These are phyloP conservation scores for Acropora yongei DNA, from an alignment of 64 coral and sea anemone species.

Conservation along the genomic window DNA sequence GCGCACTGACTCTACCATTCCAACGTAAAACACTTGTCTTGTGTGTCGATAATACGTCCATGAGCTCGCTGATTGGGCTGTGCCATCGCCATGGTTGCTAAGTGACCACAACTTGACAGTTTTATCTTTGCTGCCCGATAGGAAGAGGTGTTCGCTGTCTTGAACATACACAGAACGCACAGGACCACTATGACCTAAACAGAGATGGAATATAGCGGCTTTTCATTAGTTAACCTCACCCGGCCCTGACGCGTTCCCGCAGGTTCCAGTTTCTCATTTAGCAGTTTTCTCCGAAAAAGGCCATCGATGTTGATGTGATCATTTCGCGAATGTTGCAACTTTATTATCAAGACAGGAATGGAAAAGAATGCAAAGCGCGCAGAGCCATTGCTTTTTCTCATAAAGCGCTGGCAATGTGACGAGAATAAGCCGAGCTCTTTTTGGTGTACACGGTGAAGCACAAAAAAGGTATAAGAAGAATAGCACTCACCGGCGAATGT, in stretches of 20 bases:
- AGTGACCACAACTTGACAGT: slow-evolving; percentile 98
- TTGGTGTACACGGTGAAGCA: background rate
- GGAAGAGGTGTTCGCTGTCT: slow-evolving; percentile 93
- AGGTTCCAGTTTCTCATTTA: no score
- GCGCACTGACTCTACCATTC: slow-evolving; percentile 83
- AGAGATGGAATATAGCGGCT: background rate
- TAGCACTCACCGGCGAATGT: slow-evolving; percentile 85
- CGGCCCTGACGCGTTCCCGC: no score
- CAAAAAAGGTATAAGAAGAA: background rate
- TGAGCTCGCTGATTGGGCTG: slow-evolving; percentile 96
- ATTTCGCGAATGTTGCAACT: no score
- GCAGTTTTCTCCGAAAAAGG: no score
- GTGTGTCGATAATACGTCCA: slow-evolving; percentile 90
- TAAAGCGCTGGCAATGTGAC: no score
- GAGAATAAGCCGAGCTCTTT: no score
- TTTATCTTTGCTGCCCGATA: slow-evolving; percentile 95
- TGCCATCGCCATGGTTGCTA: slow-evolving; percentile 98
- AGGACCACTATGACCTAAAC: slow-evolving; percentile 85
- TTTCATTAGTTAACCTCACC: no score
- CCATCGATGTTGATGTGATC: no score
- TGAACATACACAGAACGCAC: slow-evolving; percentile 86
- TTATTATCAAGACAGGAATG: no score
- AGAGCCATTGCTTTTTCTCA: no score
- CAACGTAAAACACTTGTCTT: slow-evolving; percentile 86
- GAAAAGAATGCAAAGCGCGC: no score